A percentile compares a stretch with the other conserved stretches of the same genome.
These are phyloP conservation scores for Rhabdophis nuchalis DNA, from an alignment of 2,797 vertebrate species.

Conservation along the genomic window DNA sequence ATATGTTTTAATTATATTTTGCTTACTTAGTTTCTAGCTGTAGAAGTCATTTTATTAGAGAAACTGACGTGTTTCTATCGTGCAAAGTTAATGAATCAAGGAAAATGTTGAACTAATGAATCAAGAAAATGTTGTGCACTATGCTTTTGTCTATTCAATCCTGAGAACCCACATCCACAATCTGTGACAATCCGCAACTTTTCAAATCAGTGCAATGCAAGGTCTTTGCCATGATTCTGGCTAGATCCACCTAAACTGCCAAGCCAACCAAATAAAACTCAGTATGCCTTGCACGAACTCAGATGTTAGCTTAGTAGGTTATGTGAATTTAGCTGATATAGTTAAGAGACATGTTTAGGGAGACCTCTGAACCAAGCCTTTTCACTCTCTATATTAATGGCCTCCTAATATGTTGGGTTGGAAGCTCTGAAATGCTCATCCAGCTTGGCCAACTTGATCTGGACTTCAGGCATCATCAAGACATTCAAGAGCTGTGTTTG, in stretches of 20 bases:
- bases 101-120: background rate
- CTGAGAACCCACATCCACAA: background rate
- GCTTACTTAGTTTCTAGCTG: background rate
- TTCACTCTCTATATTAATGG: background rate
- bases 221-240: background rate
- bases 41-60: background rate
- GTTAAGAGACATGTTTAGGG: background rate
- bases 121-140: too few species aligned
- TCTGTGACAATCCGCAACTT: background rate
- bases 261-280: background rate
- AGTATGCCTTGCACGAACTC: background rate
- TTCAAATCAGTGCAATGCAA: background rate
- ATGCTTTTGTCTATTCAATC: background rate
- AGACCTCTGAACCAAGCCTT: background rate
- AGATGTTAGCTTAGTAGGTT: background rate
- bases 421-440: background rate
- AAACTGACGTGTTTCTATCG: background rate
- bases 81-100: background rate
- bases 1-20: background rate
- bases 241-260: background rate
- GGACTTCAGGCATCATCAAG: background rate
- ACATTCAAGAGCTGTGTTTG: background rate
- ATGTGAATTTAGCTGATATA: background rate
- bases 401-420: background rate
- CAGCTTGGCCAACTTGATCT: background rate